A percentile compares a stretch with the other conserved stretches of the same genome.
Evolutionary conservation across 1,140 invertebrate genomes (phyloP).

Genomic region (Philaenus spumarius): DNA sequence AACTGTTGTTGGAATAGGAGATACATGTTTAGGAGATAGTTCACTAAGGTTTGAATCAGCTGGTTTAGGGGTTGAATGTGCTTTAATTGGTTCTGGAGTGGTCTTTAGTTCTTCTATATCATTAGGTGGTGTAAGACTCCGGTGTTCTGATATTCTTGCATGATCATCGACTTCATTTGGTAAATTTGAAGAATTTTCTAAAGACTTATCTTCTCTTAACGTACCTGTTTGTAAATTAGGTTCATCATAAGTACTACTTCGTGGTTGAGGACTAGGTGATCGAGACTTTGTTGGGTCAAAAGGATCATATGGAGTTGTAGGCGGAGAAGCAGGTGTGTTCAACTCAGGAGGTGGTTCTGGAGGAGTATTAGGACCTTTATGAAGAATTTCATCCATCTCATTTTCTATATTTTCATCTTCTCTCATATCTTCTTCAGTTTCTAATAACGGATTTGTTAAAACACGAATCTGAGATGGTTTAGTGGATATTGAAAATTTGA

Average conservation of each 20-base stretch:
- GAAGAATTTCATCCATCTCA: constrained; percentile 38
- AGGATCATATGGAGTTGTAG: constrained; percentile 71
- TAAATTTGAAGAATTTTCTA: constrained; percentile 3
- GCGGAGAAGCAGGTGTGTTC: constrained; percentile 43
- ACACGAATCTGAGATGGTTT: constrained; percentile 50
- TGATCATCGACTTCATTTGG: constrained; percentile 11
- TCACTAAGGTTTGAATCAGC: constrained; percentile 1
- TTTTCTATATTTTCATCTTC: constrained; percentile 39
- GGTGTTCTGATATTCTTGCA: constrained; percentile 2
- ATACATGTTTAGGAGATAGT: constrained; percentile 30
- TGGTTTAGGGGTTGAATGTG: constrained; percentile 13
- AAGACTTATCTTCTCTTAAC: constrained; percentile 11
- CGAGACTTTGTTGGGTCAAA: constrained; percentile 81
- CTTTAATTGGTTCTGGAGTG: constrained; percentile 18
- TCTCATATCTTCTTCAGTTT: constrained; percentile 39
- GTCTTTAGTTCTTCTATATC: constrained; percentile 20
- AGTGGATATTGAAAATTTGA: constrained; percentile 57
- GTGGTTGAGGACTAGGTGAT: constrained; percentile 43
- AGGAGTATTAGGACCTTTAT: constrained; percentile 55
- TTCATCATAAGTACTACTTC: not conserved
- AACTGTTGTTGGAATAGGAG: constrained; percentile 34
- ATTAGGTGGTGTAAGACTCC: constrained; percentile 18
- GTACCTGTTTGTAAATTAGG: not conserved
- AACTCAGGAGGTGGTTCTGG: constrained; percentile 47
- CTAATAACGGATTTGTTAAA: constrained; percentile 54